phyloP scores from a whole-genome alignment of 2,888 invertebrate genomes.

The Philhelius pedissequus region DNA sequence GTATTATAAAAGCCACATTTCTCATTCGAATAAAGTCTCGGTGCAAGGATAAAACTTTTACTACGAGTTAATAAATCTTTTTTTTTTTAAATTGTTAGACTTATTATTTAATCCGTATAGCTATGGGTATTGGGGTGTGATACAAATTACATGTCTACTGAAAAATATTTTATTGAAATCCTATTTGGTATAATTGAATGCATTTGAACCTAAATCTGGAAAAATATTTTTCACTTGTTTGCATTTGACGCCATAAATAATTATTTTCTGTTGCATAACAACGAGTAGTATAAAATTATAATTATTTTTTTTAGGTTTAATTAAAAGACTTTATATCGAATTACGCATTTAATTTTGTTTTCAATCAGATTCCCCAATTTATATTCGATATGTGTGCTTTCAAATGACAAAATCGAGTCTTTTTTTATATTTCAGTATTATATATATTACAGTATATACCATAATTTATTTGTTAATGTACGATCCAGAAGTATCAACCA shows the following conservation, averaged over 20 bases:
- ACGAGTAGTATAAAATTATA: background rate
- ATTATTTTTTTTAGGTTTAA: slow-evolving; percentile 15
- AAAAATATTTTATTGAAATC: background rate
- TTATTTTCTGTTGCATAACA: background rate
- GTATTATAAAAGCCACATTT: too few species aligned
- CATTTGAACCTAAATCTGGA: background rate
- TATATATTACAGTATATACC: background rate
- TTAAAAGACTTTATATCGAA: slow-evolving; percentile 22
- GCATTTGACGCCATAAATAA: background rate
- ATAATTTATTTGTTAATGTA: too few species aligned
- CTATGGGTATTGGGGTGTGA: too few species aligned
- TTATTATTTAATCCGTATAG: too few species aligned
- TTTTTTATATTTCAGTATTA: background rate
- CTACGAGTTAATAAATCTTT: too few species aligned
- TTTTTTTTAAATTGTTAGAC: too few species aligned
- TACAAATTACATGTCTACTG: too few species aligned
- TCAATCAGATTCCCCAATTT: background rate
- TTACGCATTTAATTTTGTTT: slow-evolving; percentile 41
- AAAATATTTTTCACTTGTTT: background rate
- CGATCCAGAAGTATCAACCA: background rate
- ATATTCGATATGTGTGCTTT: background rate
- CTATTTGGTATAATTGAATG: background rate
- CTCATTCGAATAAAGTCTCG: too few species aligned
- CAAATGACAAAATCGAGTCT: slow-evolving; percentile 5
- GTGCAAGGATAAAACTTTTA: too few species aligned